Conservation (phyloP, 2,113 vertebrate genomes). For the Hoplias malabaricus region DNA sequence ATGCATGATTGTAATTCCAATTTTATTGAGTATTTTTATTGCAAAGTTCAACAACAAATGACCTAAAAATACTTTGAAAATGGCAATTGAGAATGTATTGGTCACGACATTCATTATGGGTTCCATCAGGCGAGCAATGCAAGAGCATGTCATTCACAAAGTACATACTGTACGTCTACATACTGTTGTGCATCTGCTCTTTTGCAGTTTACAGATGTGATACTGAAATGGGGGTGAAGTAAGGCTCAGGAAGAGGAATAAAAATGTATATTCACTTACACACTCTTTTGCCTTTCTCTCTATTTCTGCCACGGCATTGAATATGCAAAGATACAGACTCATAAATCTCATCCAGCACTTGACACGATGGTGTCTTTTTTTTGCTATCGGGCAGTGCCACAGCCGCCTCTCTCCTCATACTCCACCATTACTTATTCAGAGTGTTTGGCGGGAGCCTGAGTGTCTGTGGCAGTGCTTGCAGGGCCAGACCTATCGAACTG, state of each 20-base stretch:
- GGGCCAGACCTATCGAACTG: constrained; percentile 91
- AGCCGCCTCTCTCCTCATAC: constrained; percentile 14
- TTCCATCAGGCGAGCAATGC: too few relatives aligned
- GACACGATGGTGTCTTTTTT: constrained; percentile 64
- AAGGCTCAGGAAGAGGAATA: not conserved
- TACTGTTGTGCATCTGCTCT: too few relatives aligned
- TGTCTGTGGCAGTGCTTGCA: constrained; percentile 82
- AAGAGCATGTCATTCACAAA: too few relatives aligned
- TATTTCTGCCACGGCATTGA: not conserved
- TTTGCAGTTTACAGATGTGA: too few relatives aligned
- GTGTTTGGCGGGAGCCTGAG: constrained; percentile 87
- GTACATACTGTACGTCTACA: too few relatives aligned
- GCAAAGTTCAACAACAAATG: too few relatives aligned
- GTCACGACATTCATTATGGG: too few relatives aligned
- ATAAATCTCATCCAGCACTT: constrained; percentile 61
- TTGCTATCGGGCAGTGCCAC: constrained; percentile 5
- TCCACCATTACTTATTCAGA: constrained; percentile 89
- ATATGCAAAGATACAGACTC: constrained; percentile 55
- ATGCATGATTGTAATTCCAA: too few relatives aligned
- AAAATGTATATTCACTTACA: not conserved
- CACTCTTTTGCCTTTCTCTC: not conserved
- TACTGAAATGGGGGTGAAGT: not conserved
- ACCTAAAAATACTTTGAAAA: too few relatives aligned
- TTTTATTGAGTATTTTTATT: too few relatives aligned
- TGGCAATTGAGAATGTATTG: too few relatives aligned